Conservation (phyloP, 2,888 invertebrate species). For the Conchocele bisecta region DNA sequence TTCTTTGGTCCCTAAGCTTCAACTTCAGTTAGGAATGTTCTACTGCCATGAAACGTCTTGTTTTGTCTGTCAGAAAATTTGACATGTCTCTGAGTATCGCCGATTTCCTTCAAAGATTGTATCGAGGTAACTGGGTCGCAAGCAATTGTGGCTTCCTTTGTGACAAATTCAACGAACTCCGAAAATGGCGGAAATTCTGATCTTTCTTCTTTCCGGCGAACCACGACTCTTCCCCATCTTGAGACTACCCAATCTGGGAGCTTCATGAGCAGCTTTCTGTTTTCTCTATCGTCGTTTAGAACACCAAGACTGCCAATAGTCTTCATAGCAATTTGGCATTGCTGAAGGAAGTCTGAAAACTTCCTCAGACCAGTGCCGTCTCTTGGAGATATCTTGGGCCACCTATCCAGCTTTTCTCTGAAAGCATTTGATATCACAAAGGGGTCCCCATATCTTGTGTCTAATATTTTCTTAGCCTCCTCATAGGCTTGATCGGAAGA, state of each 20-base stretch:
- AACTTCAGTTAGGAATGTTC: slow-evolving; percentile 7
- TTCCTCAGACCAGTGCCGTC: slow-evolving; percentile 23
- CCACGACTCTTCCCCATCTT: slow-evolving; percentile 28
- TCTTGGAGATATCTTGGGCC: slow-evolving; percentile 42
- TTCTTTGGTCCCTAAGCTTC: background rate
- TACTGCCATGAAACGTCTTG: background rate
- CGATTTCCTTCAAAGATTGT: slow-evolving; percentile 14
- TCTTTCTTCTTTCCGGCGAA: slow-evolving; percentile 5
- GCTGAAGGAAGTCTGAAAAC: slow-evolving; percentile 49
- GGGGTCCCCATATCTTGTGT: slow-evolving; percentile 51
- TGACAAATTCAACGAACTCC: slow-evolving; percentile 29
- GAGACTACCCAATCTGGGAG: slow-evolving; percentile 37
- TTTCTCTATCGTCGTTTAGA: slow-evolving; percentile 43
- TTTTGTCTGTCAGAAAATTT: no score
- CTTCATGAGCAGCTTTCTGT: slow-evolving; percentile 37
- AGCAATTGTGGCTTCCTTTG: slow-evolving; percentile 43
- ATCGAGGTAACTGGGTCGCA: slow-evolving; percentile 43
- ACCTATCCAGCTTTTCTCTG: slow-evolving; percentile 45
- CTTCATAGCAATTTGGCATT: slow-evolving; percentile 40
- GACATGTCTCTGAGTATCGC: no score
- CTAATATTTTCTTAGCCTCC: slow-evolving; percentile 37
- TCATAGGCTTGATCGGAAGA: slow-evolving; percentile 32
- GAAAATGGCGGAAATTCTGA: slow-evolving; percentile 24
- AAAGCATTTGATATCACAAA: slow-evolving; percentile 50
- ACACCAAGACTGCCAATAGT: slow-evolving; percentile 7